Percentiles rank a stretch among this genome's conserved stretches.
These are phyloP conservation scores for Otus scops DNA, from an alignment of 2,797 vertebrate genomes.

Conservation along the genomic window DNA sequence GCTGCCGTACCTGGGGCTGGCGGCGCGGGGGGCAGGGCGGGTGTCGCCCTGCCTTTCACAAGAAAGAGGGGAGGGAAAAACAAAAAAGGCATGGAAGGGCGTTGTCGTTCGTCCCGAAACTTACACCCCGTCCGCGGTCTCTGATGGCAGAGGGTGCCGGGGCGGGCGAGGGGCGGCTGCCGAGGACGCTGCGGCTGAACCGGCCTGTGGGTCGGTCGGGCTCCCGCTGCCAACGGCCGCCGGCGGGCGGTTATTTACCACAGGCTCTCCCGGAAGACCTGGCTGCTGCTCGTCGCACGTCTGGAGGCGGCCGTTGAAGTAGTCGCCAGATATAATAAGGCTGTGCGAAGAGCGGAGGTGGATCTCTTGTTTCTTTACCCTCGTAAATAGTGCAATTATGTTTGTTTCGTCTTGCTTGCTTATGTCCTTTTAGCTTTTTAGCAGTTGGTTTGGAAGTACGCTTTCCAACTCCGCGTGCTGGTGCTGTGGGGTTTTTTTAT, in stretches of 20 bases:
- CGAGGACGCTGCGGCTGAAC: conserved; percentile 3
- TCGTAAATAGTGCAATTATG: background rate
- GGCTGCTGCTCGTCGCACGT: background rate
- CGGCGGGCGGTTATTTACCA: background rate
- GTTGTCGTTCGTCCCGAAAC: background rate
- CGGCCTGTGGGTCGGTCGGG: background rate
- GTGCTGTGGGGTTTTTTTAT: background rate
- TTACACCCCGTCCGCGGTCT: too few species aligned
- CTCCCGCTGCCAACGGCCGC: background rate
- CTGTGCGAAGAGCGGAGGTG: background rate
- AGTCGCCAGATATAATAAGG: background rate
- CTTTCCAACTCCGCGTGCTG: rapidly evolving
- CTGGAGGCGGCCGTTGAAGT: background rate
- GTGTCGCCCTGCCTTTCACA: background rate
- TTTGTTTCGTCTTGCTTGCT: background rate
- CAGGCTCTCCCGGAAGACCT: background rate
- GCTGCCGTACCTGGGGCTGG: background rate
- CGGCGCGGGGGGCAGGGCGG: too few species aligned
- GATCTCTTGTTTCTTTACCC: too few species aligned
- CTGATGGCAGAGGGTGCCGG: too few species aligned
- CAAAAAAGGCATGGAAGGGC: too few species aligned
- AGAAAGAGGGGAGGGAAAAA: background rate
- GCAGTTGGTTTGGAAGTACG: background rate
- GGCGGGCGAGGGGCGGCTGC: background rate
- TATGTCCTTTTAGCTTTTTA: background rate